Evolutionary conservation across 1,140 invertebrate species (phyloP), one percentile per base, ranked within the genome.

Genomic region (Bombus affinis): DNA sequence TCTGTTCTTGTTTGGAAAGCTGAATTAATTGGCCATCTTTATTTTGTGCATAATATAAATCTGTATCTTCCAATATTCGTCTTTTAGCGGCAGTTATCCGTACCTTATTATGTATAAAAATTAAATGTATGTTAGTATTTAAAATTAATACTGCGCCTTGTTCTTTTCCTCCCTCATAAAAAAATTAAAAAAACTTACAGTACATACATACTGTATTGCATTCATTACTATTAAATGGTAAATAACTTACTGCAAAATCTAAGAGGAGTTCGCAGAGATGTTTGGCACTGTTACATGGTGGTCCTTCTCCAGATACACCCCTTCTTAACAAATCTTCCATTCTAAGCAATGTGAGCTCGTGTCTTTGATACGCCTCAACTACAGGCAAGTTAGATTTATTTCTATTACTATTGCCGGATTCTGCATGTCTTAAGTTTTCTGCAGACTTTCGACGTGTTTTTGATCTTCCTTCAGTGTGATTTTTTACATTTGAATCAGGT

Each of bases 291-390:
- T 90, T 93, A 92, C 93, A 96, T 85, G 92, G 95, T 42, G 95
- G 95, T 62, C 95, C 96, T 81, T 96, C 95, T 8, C 97, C 97
- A 28, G 97, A 96, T 57, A 98, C 97, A 66, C 97, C 97, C 90
- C 97, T 96, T 74, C 95, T 95, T 57, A 98, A 92, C n/a, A 98
- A 95, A 95, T 98, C 98, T 90, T 98, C 97, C 95, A 98, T 97
- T 10, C 98, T 95, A 15, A 98, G 93, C 18, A 98, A 94, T 12
- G 97, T 98, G 18, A 98, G 94, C 77, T 98, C 97, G 92, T 98
- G 98, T 76, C 98, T 94, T 92, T 98, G 98, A 83, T 97, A 96
- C n/a, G 97, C 97, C 79, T 97, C 97, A 1, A 98, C 97, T 71
- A 96, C 95, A 0, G 98, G 97, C 68, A 98, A 92, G n/a, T 96